phyloP scores from a whole-genome alignment of 1,140 invertebrate genomes.

The Holotrichia oblita region DNA sequence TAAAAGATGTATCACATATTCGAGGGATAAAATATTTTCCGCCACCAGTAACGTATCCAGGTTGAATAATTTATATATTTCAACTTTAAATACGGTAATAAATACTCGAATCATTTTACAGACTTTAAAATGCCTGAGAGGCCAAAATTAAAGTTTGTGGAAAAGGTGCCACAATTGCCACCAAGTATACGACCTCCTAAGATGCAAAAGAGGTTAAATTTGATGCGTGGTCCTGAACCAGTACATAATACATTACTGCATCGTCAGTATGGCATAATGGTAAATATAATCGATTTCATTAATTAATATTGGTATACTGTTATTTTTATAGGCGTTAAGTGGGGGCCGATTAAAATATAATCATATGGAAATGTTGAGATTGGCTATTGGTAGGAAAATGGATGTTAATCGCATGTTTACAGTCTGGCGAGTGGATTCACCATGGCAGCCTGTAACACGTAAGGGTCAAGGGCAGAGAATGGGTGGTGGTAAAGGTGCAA shows the following conservation, averaged over 20 bases:
- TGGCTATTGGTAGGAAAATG: conserved; percentile 78
- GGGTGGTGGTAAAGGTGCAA: conserved; percentile 96
- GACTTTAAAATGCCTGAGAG: background rate
- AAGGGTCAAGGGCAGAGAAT: conserved; percentile 91
- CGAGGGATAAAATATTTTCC: conserved; percentile 19
- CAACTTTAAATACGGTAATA: background rate
- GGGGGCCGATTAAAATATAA: conserved; percentile 83
- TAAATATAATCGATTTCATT: conserved; percentile 62
- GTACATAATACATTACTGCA: conserved; percentile 86
- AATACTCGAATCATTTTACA: background rate
- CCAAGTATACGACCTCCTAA: conserved; percentile 75
- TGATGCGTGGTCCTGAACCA: conserved; percentile 90
- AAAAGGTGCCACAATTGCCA: conserved; percentile 76
- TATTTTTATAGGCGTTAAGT: conserved; percentile 72
- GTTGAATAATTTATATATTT: background rate
- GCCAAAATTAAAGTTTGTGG: background rate
- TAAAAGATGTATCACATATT: background rate
- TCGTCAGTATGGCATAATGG: conserved; percentile 91
- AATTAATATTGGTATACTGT: conserved; percentile 34
- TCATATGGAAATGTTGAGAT: conserved; percentile 90
- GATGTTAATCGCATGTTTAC: conserved; percentile 87
- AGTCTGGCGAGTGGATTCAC: conserved; percentile 93
- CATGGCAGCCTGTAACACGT: conserved; percentile 94
- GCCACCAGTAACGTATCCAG: conserved; percentile 13
- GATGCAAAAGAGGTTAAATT: conserved; percentile 81